phyloP scores from a whole-genome alignment of 92 coral and sea anemone genomes.

The Epizoanthus illoricatus region DNA sequence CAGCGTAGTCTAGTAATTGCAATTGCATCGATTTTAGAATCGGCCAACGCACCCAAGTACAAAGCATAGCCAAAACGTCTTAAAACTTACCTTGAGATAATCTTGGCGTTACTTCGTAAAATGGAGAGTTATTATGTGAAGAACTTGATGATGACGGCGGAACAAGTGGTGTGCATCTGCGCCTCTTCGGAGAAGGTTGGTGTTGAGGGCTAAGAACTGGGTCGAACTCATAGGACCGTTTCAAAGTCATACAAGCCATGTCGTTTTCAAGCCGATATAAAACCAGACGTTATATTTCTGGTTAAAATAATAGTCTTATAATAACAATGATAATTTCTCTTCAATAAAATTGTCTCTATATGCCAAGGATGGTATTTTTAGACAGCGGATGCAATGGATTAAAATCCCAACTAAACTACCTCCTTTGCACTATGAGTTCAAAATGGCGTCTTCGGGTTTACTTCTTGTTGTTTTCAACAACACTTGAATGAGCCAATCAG shows the following conservation, averaged over 20 bases:
- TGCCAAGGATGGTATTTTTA: not conserved
- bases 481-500: slow-evolving; percentile 43
- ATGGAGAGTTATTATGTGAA: slow-evolving; percentile 78
- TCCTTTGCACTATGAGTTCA: not conserved
- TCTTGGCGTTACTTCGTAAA: slow-evolving; percentile 88
- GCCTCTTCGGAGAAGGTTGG: slow-evolving; percentile 95
- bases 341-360: not conserved
- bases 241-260: slow-evolving; percentile 99
- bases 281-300: slow-evolving; percentile 8
- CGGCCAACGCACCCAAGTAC: slow-evolving; percentile 6
- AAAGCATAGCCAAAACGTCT: too few species aligned
- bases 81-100: slow-evolving; percentile 79
- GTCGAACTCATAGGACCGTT: slow-evolving; percentile 96
- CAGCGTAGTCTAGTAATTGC: not conserved
- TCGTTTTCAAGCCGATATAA: slow-evolving; percentile 23
- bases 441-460: slow-evolving; percentile 28
- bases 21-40: not conserved
- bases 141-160: slow-evolving; percentile 66
- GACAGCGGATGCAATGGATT: slow-evolving; percentile 35
- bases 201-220: slow-evolving; percentile 97
- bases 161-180: slow-evolving; percentile 83
- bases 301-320: slow-evolving; percentile 15
- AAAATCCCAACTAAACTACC: not conserved
- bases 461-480: slow-evolving; percentile 20
- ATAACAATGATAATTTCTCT: not conserved